Evolutionary conservation across 2,797 vertebrate species (phyloP), one percentile per base, ranked within the genome.

Genomic region (Alfaro cultratus): DNA sequence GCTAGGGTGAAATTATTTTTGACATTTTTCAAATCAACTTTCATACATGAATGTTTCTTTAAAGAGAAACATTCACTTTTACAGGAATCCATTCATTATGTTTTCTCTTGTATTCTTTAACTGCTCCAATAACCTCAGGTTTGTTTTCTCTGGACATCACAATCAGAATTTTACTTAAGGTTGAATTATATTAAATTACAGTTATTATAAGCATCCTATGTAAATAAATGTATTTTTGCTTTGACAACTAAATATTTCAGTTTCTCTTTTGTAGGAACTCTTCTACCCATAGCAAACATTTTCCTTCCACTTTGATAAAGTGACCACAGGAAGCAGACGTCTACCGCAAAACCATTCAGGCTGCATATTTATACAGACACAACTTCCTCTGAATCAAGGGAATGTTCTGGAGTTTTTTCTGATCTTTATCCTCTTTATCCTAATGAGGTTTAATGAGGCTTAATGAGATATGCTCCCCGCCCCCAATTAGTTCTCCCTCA

Each of bases 401-500:
- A 86, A 84, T 83, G 70, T 89, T 80, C 53, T 80, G 85, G 85
- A 29, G 29, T 18, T 87, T 79, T 91, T 84, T 82, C 86, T 82
- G 72, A 91, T 91, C 90, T 88, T 84, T 79, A 86, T 88, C 94
- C 91, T 90, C 89, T 88, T 85, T 78, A 86, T 88, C 94, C 90
- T 95, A 94, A 95, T 94, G 85, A 94, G 60, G 57, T 51, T 74
- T 79, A 79, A 79, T 73, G 23, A 78, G 87, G 83, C 82, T 86
- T 95, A 90, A 95, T 94, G 94, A 95, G 87, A 83, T 92, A 89
- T 87, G 82, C 84, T 88, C 76, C 86, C 74, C 36, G 78, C 84
- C 23, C 49, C 85, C 90, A 94, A 95, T 96, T 94, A 95, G 85
- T 91, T 84, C 87, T 90, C 88, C 87, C 85, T 91, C 89, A 90